Base-by-base conservation (phyloP, 2,797 vertebrate genomes). In the Enteromius unitaeniatus region DNA sequence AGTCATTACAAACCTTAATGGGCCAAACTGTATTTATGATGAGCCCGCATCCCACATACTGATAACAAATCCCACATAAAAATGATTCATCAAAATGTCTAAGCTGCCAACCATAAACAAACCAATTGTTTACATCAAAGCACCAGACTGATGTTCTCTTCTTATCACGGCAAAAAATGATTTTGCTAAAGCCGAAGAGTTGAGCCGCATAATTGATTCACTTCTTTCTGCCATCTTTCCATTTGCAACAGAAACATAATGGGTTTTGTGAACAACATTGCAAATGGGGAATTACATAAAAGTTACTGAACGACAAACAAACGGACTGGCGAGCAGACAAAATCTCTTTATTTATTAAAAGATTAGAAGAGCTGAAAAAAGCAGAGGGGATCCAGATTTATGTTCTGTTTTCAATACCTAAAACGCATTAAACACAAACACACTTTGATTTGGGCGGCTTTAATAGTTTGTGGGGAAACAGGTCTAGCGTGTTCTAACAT, bases 231-330 rank as follows among this genome's bases (percentile, higher is more conserved):
- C 67, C 78, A 76, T 78, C 82, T 80, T 85, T 82, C 87, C 82
- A 85, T 85, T 85, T 87, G 78, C 67, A 80, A 82, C 60, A 69
- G 72, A 81, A 88, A 85, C 80, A 81, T 79, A 68, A 88, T 81
- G 64, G 84, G 65, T 88, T 84, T 86, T 82, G 83, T 82, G 67
- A 80, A 83, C 79, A 82, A 86, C 86, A 85, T 58, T 73, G 83
- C 83, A 88, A 88, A 88, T 88, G 79, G 81, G 72, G 78, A 87
- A 85, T 82, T 86, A 84, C 82, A 85, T 78, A 81, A 81, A 75
- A 80, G 75, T 23, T 23, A 68, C 72, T 34, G 34, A 82, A 73
- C 26, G 80, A 70, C 84, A 85, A 70, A 73, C 76, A 82, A 82
- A 83, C 65, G 40, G 78, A 85, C 78, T 69, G 75, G 74, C 49